Evolutionary conservation across 2,888 invertebrate genomes (phyloP), one percentile per base, ranked within the genome.

Genomic region (Noctuana brunneofusca): DNA sequence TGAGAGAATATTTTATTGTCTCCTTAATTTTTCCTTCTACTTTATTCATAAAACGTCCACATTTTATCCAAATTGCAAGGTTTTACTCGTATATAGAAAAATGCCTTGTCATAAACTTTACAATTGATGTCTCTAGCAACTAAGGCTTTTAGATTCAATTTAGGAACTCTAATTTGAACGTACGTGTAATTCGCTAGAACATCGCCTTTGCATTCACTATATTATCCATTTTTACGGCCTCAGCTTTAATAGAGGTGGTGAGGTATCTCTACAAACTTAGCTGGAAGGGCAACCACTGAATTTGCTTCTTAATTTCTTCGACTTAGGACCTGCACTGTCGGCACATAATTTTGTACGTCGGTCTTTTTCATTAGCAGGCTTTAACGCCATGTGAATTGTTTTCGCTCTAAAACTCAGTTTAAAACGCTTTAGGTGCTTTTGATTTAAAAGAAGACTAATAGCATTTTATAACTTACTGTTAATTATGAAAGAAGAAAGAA

Each of bases 181-280:
- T 70, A 68, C 69, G 69, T 73, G 75, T 73, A 72, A 63, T 65
- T 67, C 63, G 56, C 58, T 68, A 66, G 68, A 74, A 68, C 72
- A 68, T 64, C 58, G 64, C 65, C 71, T 69, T 78, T 75, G 77
- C 76, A 72, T 76, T 76, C 70, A 68, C 38, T 46, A 74, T 78
- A 75, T 80, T 83, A 80, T 79, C 76, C 76, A 77, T 79, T 82
- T 86, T 86, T 84, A 86, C 80, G 82, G 83, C 77, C 69, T 69
- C 67, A 69, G 38, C 76, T 74, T 76, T 83, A 76, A 82, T 82
- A 81, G 81, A 80, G 75, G 71, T 71, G 72, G 74, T 73, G 70
- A 70, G 74, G 75, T 72, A 69, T 69, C 66, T 65, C 27, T 24
- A 65, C 75, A 66, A 73, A 55, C 30, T 66, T 41, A 62, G 66